Evolutionary conservation across 2,113 vertebrate genomes (phyloP).

Genomic region (Aspiorhynchus laticeps): DNA sequence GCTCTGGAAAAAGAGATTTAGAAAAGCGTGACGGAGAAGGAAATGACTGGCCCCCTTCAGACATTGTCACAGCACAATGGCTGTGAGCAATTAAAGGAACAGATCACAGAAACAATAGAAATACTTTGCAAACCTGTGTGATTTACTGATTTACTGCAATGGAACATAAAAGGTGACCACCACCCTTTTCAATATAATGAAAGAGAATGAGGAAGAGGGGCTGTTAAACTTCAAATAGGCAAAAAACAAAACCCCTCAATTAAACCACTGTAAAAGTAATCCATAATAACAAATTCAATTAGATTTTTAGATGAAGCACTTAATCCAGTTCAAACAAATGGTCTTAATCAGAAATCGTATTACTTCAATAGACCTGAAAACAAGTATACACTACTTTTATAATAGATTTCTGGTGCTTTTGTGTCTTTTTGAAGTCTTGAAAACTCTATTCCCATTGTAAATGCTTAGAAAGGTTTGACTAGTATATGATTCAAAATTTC

Average conservation of each 20-base stretch:
- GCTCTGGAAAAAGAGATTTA: conserved; percentile 20
- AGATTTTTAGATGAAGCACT: not conserved
- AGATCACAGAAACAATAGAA: not conserved
- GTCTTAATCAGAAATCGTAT: not conserved
- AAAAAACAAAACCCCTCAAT: not conserved
- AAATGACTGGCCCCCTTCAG: not conserved
- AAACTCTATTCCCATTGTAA: not conserved
- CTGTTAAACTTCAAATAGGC: not conserved
- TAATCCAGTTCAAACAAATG: not conserved
- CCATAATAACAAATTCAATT: too few species aligned
- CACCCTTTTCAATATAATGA: not conserved
- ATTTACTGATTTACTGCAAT: not conserved
- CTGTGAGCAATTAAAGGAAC: conserved; percentile 4
- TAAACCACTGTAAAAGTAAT: too few species aligned
- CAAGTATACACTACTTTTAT: not conserved
- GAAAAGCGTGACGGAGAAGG: conserved; percentile 19
- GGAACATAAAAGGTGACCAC: conserved; percentile 1
- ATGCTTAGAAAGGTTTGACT: not conserved
- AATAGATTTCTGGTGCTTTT: not conserved
- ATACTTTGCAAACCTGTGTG: not conserved
- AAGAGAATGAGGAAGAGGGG: not conserved
- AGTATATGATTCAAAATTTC: not conserved
- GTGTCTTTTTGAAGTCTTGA: not conserved
- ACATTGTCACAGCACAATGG: not conserved
- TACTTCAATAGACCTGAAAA: not conserved